phyloP scores from a whole-genome alignment of 1,140 invertebrate species.

The Vollenhovia emeryi region DNA sequence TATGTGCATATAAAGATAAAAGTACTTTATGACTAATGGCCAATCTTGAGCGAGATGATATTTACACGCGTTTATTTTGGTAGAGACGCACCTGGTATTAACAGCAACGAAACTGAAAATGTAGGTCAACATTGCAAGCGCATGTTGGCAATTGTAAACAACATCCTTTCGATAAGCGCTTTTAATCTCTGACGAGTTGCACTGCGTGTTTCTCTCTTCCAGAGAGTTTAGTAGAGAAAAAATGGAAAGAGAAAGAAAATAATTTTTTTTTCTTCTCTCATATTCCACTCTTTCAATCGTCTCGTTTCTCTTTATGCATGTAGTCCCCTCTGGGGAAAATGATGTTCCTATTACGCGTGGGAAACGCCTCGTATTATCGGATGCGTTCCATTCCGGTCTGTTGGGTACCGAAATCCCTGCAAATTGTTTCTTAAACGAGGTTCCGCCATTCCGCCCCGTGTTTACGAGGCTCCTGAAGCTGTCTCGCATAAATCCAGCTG shows the following conservation, averaged over 20 bases:
- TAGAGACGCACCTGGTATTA: neutral
- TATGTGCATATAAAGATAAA: too few species aligned
- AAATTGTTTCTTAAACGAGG: conserved; percentile 33
- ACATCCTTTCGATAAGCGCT: neutral
- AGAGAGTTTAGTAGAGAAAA: neutral
- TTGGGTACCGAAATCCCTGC: neutral
- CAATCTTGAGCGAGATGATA: neutral
- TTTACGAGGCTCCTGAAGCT: conserved; percentile 44
- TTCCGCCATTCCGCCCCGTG: neutral
- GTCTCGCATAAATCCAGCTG: conserved; percentile 22
- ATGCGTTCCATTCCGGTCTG: neutral
- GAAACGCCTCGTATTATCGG: conserved; percentile 32
- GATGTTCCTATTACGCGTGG: conserved; percentile 12
- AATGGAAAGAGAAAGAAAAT: neutral
- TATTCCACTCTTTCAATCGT: neutral
- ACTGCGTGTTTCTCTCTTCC: neutral
- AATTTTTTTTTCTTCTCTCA: neutral
- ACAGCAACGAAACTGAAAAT: neutral
- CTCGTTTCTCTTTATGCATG: conserved; percentile 11
- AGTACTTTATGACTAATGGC: neutral
- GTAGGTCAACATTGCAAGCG: conserved; percentile 6
- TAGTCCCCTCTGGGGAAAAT: neutral
- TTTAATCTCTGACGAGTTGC: conserved; percentile 14
- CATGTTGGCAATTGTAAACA: conserved; percentile 7
- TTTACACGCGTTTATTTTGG: neutral